Percentiles rank a stretch among this genome's conserved stretches.
These are phyloP conservation scores for Pararge aegeria DNA, from an alignment of 1,140 invertebrate species.

Conservation along the genomic window DNA sequence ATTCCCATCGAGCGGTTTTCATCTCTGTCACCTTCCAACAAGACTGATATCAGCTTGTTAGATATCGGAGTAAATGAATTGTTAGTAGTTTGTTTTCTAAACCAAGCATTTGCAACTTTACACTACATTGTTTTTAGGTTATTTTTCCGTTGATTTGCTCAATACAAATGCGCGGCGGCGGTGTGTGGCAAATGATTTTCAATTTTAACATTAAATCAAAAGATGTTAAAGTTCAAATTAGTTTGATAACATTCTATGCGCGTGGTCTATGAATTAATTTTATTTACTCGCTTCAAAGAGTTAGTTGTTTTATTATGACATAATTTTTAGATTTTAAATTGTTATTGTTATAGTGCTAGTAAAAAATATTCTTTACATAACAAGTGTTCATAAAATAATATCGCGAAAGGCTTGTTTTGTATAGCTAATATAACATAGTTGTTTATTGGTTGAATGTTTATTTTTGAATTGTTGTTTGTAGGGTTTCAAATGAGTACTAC, in stretches of 20 bases:
- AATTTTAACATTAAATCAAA: constrained; percentile 15
- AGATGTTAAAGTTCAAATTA: constrained; percentile 23
- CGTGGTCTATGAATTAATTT: constrained; percentile 31
- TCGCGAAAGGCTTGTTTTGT: too few relatives aligned
- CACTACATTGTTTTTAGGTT: background rate
- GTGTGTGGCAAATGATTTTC: constrained; percentile 20
- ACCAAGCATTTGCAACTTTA: background rate
- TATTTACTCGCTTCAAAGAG: background rate
- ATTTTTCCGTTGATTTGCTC: background rate
- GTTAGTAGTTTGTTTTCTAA: background rate
- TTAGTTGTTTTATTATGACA: constrained; percentile 9
- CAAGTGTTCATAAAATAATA: too few relatives aligned
- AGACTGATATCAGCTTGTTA: background rate
- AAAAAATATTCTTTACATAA: too few relatives aligned
- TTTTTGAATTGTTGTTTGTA: too few relatives aligned
- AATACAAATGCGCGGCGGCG: constrained; percentile 6
- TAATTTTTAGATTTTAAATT: constrained; percentile 5
- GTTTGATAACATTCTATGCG: constrained; percentile 20
- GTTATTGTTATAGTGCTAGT: background rate
- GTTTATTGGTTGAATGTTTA: too few relatives aligned
- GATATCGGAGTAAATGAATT: background rate
- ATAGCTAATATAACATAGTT: too few relatives aligned
- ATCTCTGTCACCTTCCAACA: background rate
- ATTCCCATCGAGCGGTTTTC: background rate
- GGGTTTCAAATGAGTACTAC: too few relatives aligned